phyloP scores from a whole-genome alignment of 2,797 vertebrate species.

The Forpus xanthops region DNA sequence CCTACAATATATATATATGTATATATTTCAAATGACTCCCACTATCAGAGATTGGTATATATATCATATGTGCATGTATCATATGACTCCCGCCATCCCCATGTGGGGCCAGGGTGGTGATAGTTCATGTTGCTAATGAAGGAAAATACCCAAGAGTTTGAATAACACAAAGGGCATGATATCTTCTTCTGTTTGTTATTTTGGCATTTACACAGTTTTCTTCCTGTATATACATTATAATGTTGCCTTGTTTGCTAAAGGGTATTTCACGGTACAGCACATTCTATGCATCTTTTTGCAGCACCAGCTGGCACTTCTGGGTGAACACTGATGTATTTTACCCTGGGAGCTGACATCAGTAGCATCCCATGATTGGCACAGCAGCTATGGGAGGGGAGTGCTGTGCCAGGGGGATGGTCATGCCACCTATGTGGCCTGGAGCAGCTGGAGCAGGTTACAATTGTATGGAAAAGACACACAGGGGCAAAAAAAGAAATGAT shows the following conservation, averaged over 20 bases:
- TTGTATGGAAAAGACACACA: neutral
- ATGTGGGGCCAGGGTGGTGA: neutral
- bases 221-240: neutral
- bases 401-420: rapidly evolving
- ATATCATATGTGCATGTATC: rapidly evolving
- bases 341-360: neutral
- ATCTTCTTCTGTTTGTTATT: neutral
- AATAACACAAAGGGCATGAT: rapidly evolving
- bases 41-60: neutral
- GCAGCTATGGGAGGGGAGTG: neutral
- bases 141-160: neutral
- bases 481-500: neutral
- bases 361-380: neutral
- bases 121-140: neutral
- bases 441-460: neutral
- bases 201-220: neutral
- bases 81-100: rapidly evolving
- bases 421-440: neutral
- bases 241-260: neutral
- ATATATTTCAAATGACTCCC: neutral
- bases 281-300: neutral
- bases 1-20: neutral
- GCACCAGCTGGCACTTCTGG: neutral
- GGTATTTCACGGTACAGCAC: neutral
- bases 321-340: neutral